Conservation (phyloP, 2,797 vertebrate species). For the Chromobotia macracanthus region DNA sequence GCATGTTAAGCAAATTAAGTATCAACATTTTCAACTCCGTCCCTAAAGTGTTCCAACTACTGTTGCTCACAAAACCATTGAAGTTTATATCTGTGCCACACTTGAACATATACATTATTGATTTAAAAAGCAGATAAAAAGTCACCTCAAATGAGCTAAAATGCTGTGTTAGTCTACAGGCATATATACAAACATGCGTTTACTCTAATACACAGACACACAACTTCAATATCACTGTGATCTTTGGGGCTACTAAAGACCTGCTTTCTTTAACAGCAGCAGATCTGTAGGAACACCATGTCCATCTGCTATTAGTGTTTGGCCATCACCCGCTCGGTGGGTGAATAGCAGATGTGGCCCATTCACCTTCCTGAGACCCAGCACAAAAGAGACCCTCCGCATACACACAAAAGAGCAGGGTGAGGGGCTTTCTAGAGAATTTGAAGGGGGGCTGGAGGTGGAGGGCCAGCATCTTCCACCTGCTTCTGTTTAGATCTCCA, state of each 20-base stretch:
- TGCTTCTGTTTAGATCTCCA: conserved; percentile 56
- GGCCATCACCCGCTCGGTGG: conserved; percentile 47
- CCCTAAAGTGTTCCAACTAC: not conserved
- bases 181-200: not conserved
- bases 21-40: not conserved
- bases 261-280: not conserved
- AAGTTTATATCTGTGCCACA: not conserved
- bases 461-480: conserved; percentile 55
- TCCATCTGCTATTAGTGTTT: conserved; percentile 55
- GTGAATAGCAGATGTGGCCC: conserved; percentile 62
- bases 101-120: too few relatives aligned
- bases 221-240: not conserved
- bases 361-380: conserved; percentile 58
- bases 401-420: conserved; percentile 52
- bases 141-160: not conserved
- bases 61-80: not conserved
- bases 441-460: conserved; percentile 16
- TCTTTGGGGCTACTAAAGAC: not conserved
- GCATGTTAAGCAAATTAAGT: not conserved
- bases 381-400: conserved; percentile 53
- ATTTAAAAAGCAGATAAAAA: too few relatives aligned
- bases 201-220: not conserved
- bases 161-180: not conserved
- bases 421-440: conserved; percentile 42
- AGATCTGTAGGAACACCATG: conserved; percentile 26